These are phyloP conservation scores for Microchrysa polita DNA, from an alignment of 2,888 invertebrate species.

Conservation along the genomic window DNA sequence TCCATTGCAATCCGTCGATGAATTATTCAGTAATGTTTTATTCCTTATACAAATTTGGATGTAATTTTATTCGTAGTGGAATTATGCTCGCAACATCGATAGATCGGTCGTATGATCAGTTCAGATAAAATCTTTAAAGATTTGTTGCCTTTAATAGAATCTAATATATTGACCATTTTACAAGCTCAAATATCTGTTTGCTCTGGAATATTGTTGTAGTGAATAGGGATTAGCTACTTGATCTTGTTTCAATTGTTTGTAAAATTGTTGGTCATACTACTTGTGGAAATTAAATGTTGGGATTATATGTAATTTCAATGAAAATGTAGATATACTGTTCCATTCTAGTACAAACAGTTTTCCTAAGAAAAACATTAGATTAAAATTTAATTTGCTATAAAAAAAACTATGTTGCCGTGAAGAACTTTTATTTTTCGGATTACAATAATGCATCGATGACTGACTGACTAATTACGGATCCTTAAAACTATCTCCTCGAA, in stretches of 20 bases:
- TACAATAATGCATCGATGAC: no score
- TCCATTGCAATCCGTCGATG: slow-evolving; percentile 1
- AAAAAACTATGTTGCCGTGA: no score
- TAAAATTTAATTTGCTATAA: no score
- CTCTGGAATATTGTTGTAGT: not conserved
- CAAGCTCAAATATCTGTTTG: not conserved
- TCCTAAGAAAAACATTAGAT: no score
- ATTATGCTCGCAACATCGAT: slow-evolving; percentile 25
- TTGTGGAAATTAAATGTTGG: no score
- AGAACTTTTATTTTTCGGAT: no score
- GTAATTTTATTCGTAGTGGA: slow-evolving; percentile 33
- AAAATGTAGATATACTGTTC: no score
- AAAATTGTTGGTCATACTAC: not conserved
- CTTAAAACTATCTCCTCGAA: no score
- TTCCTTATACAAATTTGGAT: slow-evolving; percentile 42
- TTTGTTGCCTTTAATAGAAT: slow-evolving; percentile 4
- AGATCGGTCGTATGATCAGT: slow-evolving; percentile 4
- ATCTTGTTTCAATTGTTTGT: slow-evolving; percentile 6
- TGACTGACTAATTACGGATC: no score
- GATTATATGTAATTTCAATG: no score
- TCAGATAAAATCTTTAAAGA: not conserved
- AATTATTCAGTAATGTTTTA: slow-evolving; percentile 41
- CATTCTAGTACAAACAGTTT: no score
- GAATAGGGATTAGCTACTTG: not conserved
- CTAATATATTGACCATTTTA: not conserved